Percentiles rank a stretch among this genome's conserved stretches.
Conservation (phyloP, 1,140 invertebrate genomes). For the Metaphire vulgaris region DNA sequence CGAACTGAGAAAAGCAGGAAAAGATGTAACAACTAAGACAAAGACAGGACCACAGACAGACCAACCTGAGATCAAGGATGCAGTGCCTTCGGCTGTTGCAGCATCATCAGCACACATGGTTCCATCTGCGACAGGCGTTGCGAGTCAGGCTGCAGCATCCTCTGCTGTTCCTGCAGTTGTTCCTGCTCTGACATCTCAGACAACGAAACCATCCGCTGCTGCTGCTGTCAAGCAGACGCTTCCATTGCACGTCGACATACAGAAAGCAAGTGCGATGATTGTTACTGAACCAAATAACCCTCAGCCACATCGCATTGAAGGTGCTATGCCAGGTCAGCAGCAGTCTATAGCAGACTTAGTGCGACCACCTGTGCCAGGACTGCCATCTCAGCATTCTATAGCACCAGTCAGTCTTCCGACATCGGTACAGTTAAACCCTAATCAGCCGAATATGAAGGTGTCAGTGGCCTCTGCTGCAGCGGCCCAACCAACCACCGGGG, state of each 20-base stretch:
- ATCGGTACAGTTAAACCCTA: neutral
- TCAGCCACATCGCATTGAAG: neutral
- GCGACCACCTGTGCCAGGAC: neutral
- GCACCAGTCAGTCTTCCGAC: neutral
- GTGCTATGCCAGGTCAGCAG: neutral
- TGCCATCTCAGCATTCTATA: neutral
- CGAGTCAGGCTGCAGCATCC: neutral
- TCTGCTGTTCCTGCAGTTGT: neutral
- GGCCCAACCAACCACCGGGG: neutral
- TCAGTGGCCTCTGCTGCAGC: too few species aligned
- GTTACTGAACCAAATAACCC: neutral
- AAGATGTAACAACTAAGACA: neutral
- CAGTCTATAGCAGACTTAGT: neutral
- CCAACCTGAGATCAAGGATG: neutral
- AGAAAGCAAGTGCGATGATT: neutral
- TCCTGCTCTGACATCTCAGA: neutral
- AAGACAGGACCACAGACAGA: conserved; percentile 7
- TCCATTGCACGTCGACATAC: neutral
- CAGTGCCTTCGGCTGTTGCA: neutral
- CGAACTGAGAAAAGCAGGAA: neutral
- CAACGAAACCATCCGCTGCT: neutral
- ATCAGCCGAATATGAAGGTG: too few species aligned
- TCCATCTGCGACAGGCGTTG: neutral
- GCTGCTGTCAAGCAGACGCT: neutral
- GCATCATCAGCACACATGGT: neutral